A percentile compares a stretch with the other conserved stretches of the same genome.
These are phyloP conservation scores for Pterobdella sp. DNA, from an alignment of 2,888 invertebrate genomes.

Conservation along the genomic window DNA sequence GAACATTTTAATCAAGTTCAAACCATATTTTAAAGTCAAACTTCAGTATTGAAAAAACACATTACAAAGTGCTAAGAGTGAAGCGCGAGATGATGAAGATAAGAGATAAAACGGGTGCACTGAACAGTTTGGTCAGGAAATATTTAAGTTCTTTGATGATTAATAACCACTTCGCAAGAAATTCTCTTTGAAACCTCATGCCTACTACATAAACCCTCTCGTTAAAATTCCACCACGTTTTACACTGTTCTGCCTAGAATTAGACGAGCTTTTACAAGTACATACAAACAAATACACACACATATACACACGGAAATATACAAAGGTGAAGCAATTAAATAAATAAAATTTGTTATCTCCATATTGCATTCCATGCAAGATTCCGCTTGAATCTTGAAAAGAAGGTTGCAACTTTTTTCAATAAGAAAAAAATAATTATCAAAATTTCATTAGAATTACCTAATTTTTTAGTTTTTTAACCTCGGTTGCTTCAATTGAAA, in stretches of 20 bases:
- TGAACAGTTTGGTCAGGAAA: not conserved
- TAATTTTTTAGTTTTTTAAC: not conserved
- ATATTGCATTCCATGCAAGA: not conserved
- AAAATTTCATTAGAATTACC: not conserved
- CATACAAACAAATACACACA: conserved; percentile 5
- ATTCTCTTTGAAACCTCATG: not conserved
- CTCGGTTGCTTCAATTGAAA: too few relatives aligned
- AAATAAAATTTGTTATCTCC: not conserved
- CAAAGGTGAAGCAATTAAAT: not conserved
- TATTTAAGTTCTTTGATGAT: conserved; percentile 1
- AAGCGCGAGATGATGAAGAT: too few relatives aligned
- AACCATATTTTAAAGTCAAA: not conserved
- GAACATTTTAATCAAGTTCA: not conserved
- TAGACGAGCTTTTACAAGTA: not conserved
- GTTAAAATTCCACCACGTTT: not conserved
- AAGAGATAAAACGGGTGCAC: too few relatives aligned
- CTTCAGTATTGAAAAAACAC: not conserved
- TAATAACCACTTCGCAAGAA: conserved; percentile 12
- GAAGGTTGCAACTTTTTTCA: too few relatives aligned
- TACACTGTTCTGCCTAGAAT: not conserved
- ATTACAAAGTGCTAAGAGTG: too few relatives aligned
- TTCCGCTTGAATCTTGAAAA: too few relatives aligned
- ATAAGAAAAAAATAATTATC: too few relatives aligned
- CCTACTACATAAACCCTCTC: not conserved
- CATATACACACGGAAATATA: not conserved